Evolutionary conservation across 2,797 vertebrate species (phyloP), one percentile per base, ranked within the genome.

Genomic region (Leptatherina wallacei): DNA sequence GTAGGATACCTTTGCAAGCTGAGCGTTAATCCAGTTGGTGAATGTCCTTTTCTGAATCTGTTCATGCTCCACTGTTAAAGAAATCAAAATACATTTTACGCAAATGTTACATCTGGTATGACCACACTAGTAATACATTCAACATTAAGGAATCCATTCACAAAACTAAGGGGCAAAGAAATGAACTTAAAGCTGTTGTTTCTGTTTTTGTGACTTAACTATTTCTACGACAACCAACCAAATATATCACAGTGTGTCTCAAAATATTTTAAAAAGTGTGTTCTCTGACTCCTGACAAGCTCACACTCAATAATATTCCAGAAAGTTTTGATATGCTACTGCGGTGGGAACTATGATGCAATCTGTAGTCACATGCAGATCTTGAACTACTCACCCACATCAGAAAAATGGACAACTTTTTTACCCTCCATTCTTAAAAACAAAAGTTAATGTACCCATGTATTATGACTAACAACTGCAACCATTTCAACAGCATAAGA

Each of bases 1-100:
- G 13, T 18, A 33, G 59, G 86, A 82, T 91, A 98, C 97, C 97
- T 97, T 97, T 52, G 95, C 89, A 64, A 99, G 83, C 77, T 97
- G 92, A 69, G 96, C 96, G 88, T 98, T 98, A 83, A 98, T 94
- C 97, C 97, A 98, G 83, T 96, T 97, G 69, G 96, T 97, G 66
- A 98, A 98, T 0, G 97, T 96, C 86, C 95, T 97, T 86, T 96
- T 98, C 92, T 98, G 97, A 35, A 95, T 96, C 78, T 93, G 94
- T 62, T 98, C 96, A 56, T 97, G 96, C 73, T 98, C 94, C 74
- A 95, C 97, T 99, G 78, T 36, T 30, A 32, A 33, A 33, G 56
- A 78, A 80, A 62, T 1, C 67, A 42, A 80, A 3, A 65, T 0
- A 51, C 27, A 61, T 1, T 30, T 30, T 2, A 30, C 30, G 5